Percentiles rank a stretch among this genome's conserved stretches.
Conservation (phyloP, 2,888 invertebrate genomes). For the Torymus auratus region DNA sequence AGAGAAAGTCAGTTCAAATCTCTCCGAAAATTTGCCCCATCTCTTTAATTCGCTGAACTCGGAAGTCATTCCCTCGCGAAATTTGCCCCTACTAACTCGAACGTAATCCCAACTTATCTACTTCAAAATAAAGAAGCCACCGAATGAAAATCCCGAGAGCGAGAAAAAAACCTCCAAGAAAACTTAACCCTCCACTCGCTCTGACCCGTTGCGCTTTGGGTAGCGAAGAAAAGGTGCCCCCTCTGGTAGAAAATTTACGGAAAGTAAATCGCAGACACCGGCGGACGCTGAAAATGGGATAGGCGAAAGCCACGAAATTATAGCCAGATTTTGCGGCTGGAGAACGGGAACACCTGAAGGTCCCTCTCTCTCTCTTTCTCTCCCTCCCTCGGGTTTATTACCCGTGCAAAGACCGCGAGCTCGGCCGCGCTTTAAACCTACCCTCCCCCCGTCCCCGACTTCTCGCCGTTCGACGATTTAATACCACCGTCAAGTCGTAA, state of each 20-base stretch:
- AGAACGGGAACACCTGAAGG: slow-evolving; percentile 12
- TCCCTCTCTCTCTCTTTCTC: background rate
- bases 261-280: slow-evolving; percentile 32
- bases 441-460: slow-evolving; percentile 35
- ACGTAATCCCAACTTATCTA: too few relatives aligned
- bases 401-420: slow-evolving; percentile 38
- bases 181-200: too few relatives aligned
- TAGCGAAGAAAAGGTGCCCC: background rate
- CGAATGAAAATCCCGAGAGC: too few relatives aligned
- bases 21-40: too few relatives aligned
- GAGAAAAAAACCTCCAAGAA: background rate
- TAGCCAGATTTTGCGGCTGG: slow-evolving; percentile 50
- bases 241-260: slow-evolving; percentile 14
- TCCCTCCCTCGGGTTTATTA: slow-evolving; percentile 39
- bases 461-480: slow-evolving; percentile 54
- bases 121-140: background rate
- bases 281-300: slow-evolving; percentile 38
- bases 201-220: background rate
- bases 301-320: slow-evolving; percentile 54
- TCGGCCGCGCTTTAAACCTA: background rate
- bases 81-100: too few relatives aligned
- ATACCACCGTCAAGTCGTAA: slow-evolving; percentile 43
- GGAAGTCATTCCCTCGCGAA: too few relatives aligned
- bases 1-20: too few relatives aligned
- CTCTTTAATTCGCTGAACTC: too few relatives aligned